Evolutionary conservation across 2,797 vertebrate genomes (phyloP), one percentile per base, ranked within the genome.

Genomic region (Pipistrellus kuhlii): DNA sequence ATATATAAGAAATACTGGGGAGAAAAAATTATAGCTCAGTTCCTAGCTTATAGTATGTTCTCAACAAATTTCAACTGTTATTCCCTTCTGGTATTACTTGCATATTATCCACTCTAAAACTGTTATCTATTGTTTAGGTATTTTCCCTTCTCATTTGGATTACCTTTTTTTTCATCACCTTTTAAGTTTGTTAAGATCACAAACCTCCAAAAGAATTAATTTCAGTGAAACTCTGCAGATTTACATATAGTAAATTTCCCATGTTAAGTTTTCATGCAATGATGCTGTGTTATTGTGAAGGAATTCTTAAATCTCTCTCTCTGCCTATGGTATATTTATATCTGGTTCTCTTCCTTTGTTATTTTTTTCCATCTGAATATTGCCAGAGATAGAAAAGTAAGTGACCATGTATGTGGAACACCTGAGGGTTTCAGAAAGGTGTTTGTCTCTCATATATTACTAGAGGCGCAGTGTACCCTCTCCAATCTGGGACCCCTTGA

Each of bases 31-130:
- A 62, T 35, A 90, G 11, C 6, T 27, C 6, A 44, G 17, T 78
- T 11, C 30, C 25, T 83, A 83, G 6, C 5, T 4, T 82, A 82
- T 30, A 64, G 1, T 55, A 78, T 78, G 48, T 88, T n/a, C 20
- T 91, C 23, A 85, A 85, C 48, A 85, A 53, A 91, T 64, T 73
- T 85, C 51, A 84, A 32, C 7, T 85, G 53, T 53, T 72, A 8
- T 64, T 77, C 10, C 2, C 0, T 85, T n/a, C 3, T 2, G 51
- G 17, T 69, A 81, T 68, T 72, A 96, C 41, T 82, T 89, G 38
- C 2, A 59, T 76, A 77, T 32, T 85, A 30, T 81, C 20, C 80
- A 21, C 17, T 53, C 30, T 92, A 51, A 55, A 88, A 77, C 3
- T 69, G 21, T 48, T 83, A 68, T 5, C 12, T 93, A 77, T 76